Percentiles rank a stretch among this genome's conserved stretches.
Conservation (phyloP, 2,888 invertebrate genomes). For the Mongoloraphidia duomilia region DNA sequence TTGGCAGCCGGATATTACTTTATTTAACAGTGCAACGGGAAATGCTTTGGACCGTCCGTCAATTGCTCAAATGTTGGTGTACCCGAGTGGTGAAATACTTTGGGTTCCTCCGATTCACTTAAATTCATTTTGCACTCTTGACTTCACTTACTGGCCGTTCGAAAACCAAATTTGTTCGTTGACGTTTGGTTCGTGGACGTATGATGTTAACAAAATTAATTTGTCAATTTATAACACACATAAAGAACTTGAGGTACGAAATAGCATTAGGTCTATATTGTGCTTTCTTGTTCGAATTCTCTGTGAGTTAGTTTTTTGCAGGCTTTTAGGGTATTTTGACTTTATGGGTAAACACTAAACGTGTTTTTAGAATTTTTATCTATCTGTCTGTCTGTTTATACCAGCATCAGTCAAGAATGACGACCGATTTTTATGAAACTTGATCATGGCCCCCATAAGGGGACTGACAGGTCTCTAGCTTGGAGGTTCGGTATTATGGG, state of each 20-base stretch:
- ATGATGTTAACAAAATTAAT: constrained; percentile 43
- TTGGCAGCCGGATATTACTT: constrained; percentile 63
- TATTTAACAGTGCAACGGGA: constrained; percentile 53
- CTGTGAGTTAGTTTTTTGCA: too few relatives aligned
- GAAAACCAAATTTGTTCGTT: constrained; percentile 54
- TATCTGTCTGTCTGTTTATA: too few relatives aligned
- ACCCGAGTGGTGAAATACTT: constrained; percentile 35
- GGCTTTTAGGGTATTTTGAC: too few relatives aligned
- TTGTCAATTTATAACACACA: constrained; percentile 22
- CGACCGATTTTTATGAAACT: too few relatives aligned
- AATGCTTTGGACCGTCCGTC: constrained; percentile 43
- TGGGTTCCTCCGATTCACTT: constrained; percentile 59
- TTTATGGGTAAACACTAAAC: too few relatives aligned
- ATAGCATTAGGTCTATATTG: not conserved
- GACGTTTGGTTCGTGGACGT: constrained; percentile 60
- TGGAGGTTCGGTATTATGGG: too few relatives aligned
- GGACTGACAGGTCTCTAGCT: too few relatives aligned
- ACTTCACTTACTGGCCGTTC: constrained; percentile 61
- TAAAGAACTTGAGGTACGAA: constrained; percentile 17
- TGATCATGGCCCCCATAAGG: too few relatives aligned
- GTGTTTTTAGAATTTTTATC: too few relatives aligned
- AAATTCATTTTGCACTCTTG: constrained; percentile 44
- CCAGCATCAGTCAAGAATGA: too few relatives aligned
- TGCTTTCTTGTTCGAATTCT: not conserved
- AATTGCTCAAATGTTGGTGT: constrained; percentile 37